Evolutionary conservation across 1,140 invertebrate species (phyloP), one percentile per base, ranked within the genome.

Genomic region (Aradophagus sp.): DNA sequence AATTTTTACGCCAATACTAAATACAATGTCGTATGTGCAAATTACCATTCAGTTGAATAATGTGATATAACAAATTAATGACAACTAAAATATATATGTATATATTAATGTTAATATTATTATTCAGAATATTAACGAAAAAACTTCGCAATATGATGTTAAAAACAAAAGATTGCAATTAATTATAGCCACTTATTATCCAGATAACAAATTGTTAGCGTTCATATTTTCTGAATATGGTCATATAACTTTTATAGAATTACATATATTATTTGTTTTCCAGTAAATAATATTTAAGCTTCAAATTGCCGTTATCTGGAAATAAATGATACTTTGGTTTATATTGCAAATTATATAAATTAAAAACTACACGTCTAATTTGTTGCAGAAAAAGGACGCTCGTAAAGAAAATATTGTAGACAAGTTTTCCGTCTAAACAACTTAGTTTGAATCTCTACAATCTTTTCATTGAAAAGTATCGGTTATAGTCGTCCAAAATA

Each of bases 1-100:
- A 27, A 32, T 47, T 34, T 61, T 13, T 42, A 35, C 36, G 16
- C 11, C 50, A 61, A 61, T 61, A 52, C 58, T 61, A 38, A 42
- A 52, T 29, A 42, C 45, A 61, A 32, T 26, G 44, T 47, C 19
- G 5, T 6, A 1, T 47, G 13, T 16, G 39, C 38, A 47, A 47
- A 47, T 44, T 31, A 20, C 47, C 6, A 29, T 38, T 19, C 14
- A 1, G 19, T 16, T 47, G 11, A 31, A 35, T 29, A 14, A 36
- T 52, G 16, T 27, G 12, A 44, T 5, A 11, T 42, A 42, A 58
- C 14, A 29, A 8, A 44, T 34, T 32, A 12, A 4, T 47, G 32
- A 39, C 39, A 48, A 15, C 32, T 32, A 17, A 17, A 32, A 15
- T 41, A 38, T 41, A 34, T 13, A 17, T 45, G n/a, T n/a, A n/a